phyloP scores from a whole-genome alignment of 2,888 invertebrate genomes.

The Hirtodrosophila trivittata region DNA sequence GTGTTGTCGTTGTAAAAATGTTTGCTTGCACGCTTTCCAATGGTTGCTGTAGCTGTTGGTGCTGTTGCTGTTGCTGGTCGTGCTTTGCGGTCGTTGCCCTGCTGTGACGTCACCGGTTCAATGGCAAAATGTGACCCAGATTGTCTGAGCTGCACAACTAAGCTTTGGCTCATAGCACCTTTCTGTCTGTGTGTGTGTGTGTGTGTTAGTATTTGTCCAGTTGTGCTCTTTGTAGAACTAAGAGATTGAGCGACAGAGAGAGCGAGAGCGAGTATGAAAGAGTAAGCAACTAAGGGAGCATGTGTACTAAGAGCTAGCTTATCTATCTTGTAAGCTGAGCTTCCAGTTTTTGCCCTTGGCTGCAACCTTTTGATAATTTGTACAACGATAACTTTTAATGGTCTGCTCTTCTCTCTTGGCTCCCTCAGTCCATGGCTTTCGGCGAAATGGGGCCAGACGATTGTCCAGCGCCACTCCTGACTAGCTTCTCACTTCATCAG shows the following conservation, averaged over 20 bases:
- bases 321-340: conserved; percentile 37
- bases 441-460: conserved; percentile 67
- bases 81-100: conserved; percentile 82
- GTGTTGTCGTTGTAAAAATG: conserved; percentile 76
- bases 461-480: conserved; percentile 37
- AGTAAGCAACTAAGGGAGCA: conserved; percentile 31
- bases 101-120: conserved; percentile 84
- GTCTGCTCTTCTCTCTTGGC: conserved; percentile 16
- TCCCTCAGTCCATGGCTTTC: conserved; percentile 21
- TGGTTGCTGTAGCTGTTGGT: conserved; percentile 60
- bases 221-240: conserved; percentile 61
- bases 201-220: conserved; percentile 14
- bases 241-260: conserved; percentile 36
- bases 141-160: conserved; percentile 83
- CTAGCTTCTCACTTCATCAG: conserved; percentile 2
- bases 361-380: conserved; percentile 57
- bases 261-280: conserved; percentile 11
- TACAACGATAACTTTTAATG: conserved; percentile 22
- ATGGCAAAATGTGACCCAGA: conserved; percentile 85
- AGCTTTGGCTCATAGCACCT: conserved; percentile 62
- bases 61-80: conserved; percentile 66
- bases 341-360: conserved; percentile 58
- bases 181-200: conserved; percentile 33
- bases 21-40: conserved; percentile 79
- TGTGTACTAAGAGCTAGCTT: conserved; percentile 27